Conservation (phyloP, 2,797 vertebrate species). For the Sebastes taczanowskii region DNA sequence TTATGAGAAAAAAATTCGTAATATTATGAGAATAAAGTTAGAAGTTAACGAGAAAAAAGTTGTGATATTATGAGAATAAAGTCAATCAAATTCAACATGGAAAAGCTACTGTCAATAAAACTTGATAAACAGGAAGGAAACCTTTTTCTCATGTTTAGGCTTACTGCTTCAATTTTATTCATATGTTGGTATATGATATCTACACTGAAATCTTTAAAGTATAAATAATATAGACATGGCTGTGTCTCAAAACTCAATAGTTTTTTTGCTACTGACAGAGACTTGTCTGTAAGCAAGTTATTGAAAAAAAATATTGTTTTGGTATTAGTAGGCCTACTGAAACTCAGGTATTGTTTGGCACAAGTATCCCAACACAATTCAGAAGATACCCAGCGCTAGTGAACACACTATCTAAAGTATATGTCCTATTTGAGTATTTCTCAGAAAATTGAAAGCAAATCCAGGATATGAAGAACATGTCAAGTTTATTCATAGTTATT, state of each 20-base stretch:
- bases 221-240: neutral
- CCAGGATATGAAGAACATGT: neutral
- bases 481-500: neutral
- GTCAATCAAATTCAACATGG: no score
- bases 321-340: no score
- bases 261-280: no score
- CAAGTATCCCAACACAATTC: neutral
- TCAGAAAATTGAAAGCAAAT: neutral
- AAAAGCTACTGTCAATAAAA: neutral
- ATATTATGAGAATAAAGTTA: no score
- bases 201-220: neutral
- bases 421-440: neutral
- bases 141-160: neutral
- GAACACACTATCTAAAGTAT: neutral
- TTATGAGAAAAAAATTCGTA: no score
- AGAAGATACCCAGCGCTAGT: neutral
- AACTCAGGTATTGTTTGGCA: no score
- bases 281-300: fast-evolving
- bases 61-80: no score
- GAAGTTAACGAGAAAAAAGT: no score
- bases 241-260: no score
- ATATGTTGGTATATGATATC: neutral
- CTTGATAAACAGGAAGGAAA: neutral
- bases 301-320: no score
- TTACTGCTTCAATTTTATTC: neutral